Evolutionary conservation across 2,888 invertebrate genomes (phyloP).

Genomic region (Ptychoptera contaminata): DNA sequence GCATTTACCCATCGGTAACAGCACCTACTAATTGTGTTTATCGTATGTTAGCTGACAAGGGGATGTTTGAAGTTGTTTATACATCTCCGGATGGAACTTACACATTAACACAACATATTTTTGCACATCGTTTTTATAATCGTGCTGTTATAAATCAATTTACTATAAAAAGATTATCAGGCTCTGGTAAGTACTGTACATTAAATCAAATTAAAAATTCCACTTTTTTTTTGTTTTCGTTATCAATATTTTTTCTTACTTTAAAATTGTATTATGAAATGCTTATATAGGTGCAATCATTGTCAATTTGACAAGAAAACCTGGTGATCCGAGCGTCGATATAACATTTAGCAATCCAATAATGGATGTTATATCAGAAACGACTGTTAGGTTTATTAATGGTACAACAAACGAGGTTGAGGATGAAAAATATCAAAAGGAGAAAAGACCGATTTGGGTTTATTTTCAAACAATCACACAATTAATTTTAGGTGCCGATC

Average conservation of each 20-base stretch:
- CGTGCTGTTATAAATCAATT: slow-evolving; percentile 28
- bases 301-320: too few species aligned
- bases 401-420: slow-evolving; percentile 5
- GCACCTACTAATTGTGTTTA: neutral
- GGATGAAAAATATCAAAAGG: slow-evolving; percentile 1
- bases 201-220: neutral
- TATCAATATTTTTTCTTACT: too few species aligned
- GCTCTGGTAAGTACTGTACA: neutral
- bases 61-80: neutral
- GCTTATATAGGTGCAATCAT: too few species aligned
- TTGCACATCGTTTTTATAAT: slow-evolving; percentile 29
- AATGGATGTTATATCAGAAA: too few species aligned
- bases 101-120: slow-evolving; percentile 18
- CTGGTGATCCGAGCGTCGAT: too few species aligned
- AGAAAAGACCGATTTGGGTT: slow-evolving; percentile 6
- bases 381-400: too few species aligned
- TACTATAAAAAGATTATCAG: slow-evolving; percentile 6
- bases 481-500: too few species aligned
- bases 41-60: neutral
- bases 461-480: too few species aligned
- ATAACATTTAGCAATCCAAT: too few species aligned
- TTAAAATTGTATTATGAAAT: too few species aligned
- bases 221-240: neutral
- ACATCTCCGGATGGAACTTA: neutral
- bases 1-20: too few species aligned